A percentile compares a stretch with the other conserved stretches of the same genome.
Conservation (phyloP, 1,140 invertebrate species). For the Megathymus violae region DNA sequence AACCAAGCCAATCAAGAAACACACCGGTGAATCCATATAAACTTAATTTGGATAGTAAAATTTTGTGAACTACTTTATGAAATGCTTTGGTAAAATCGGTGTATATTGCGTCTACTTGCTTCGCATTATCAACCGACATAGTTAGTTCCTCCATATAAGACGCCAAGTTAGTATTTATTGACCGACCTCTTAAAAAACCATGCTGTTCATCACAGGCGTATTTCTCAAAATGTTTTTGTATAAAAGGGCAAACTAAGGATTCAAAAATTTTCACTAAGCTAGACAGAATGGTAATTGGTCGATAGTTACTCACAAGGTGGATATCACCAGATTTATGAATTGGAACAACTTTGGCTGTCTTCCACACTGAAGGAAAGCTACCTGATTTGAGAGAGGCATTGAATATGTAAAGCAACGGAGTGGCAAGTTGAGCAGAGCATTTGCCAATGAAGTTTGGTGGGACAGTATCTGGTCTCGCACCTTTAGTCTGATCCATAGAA, state of each 20-base stretch:
- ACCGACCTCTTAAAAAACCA: conserved; percentile 30
- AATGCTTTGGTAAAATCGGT: conserved; percentile 37
- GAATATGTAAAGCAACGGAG: conserved; percentile 13
- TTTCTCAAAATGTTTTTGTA: conserved; percentile 33
- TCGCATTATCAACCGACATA: conserved; percentile 22
- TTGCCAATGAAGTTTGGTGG: background rate
- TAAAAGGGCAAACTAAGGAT: conserved; percentile 26
- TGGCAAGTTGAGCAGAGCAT: background rate
- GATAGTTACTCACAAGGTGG: conserved; percentile 23
- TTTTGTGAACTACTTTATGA: conserved; percentile 21
- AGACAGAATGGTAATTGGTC: conserved; percentile 33
- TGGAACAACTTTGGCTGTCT: conserved; percentile 33
- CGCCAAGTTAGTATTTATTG: conserved; percentile 25
- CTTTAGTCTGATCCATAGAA: background rate
- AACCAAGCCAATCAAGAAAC: conserved; percentile 16
- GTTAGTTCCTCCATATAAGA: conserved; percentile 20
- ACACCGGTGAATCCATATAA: conserved; percentile 26
- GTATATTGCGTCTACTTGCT: conserved; percentile 35
- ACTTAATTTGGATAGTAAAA: conserved; percentile 25
- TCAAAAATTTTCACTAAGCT: conserved; percentile 36
- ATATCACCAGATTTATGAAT: conserved; percentile 26
- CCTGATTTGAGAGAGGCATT: conserved; percentile 21
- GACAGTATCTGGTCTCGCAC: conserved; percentile 5
- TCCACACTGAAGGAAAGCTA: conserved; percentile 32
- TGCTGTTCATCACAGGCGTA: conserved; percentile 26